A percentile compares a stretch with the other conserved stretches of the same genome.
phyloP scores from a whole-genome alignment of 2,113 vertebrate genomes.

The Ranitomeya variabilis region DNA sequence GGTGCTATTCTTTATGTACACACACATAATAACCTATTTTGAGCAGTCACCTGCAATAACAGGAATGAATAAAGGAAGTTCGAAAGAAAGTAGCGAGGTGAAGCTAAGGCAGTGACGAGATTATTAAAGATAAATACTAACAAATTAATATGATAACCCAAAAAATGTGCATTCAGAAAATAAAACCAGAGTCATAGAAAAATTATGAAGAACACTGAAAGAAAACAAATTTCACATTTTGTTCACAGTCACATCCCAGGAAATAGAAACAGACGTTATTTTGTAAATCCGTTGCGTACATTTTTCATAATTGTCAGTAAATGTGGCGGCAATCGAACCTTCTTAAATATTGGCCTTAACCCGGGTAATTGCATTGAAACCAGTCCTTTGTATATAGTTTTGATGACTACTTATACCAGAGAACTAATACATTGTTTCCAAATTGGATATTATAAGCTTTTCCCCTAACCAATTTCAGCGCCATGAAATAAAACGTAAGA shows the following conservation, averaged over 20 bases:
- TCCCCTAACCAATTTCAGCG: neutral
- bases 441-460: neutral
- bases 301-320: neutral
- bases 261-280: neutral
- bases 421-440: neutral
- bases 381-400: neutral
- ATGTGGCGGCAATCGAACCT: neutral
- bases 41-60: too few species aligned
- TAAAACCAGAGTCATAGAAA: neutral
- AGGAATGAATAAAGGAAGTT: too few species aligned
- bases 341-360: neutral
- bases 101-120: too few species aligned
- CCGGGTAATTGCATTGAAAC: neutral
- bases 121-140: neutral
- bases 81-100: too few species aligned
- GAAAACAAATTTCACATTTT: neutral
- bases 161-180: neutral
- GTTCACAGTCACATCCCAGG: neutral
- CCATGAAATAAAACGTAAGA: neutral
- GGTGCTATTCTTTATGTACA: too few species aligned
- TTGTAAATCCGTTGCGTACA: neutral
- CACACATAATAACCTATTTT: too few species aligned
- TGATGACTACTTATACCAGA: neutral
- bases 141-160: neutral
- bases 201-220: neutral